Evolutionary conservation across 2,113 vertebrate genomes (phyloP).

Genomic region (Synchiropus splendidus): DNA sequence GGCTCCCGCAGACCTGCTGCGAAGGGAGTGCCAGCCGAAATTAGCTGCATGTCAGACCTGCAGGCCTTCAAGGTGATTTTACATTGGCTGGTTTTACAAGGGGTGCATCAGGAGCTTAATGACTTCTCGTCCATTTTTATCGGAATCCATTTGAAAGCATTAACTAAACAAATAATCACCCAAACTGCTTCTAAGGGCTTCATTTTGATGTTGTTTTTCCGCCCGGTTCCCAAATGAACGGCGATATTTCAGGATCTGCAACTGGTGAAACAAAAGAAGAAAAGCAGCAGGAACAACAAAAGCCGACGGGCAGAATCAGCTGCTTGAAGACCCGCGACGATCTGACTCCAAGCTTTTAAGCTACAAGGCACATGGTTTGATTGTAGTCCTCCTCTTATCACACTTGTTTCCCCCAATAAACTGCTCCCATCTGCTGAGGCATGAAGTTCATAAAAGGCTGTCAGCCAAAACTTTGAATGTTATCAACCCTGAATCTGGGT

Average conservation of each 20-base stretch:
- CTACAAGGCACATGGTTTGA: conserved; percentile 5
- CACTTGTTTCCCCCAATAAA: neutral
- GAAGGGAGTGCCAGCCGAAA: neutral
- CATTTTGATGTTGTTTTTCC: neutral
- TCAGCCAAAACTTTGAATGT: too few relatives aligned
- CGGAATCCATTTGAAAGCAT: conserved; percentile 1
- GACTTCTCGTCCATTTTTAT: conserved; percentile 9
- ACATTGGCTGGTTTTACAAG: conserved; percentile 11
- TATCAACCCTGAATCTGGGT: too few relatives aligned
- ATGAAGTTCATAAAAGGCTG: neutral
- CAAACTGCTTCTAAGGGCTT: neutral
- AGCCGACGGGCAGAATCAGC: conserved; percentile 4
- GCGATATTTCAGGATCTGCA: too few relatives aligned
- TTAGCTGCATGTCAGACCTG: neutral
- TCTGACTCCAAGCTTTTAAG: neutral
- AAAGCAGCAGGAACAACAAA: neutral
- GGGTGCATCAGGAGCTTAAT: conserved; percentile 6
- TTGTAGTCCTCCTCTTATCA: neutral
- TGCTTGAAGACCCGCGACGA: neutral
- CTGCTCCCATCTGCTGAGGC: conserved; percentile 1
- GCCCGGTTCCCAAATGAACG: too few relatives aligned
- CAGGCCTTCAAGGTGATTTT: conserved; percentile 10
- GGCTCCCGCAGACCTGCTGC: conserved; percentile 10
- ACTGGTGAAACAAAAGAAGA: neutral
- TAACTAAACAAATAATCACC: conserved; percentile 12